A percentile compares a stretch with the other conserved stretches of the same genome.
Evolutionary conservation across 2,113 vertebrate genomes (phyloP).

Genomic region (Noctilio leporinus): DNA sequence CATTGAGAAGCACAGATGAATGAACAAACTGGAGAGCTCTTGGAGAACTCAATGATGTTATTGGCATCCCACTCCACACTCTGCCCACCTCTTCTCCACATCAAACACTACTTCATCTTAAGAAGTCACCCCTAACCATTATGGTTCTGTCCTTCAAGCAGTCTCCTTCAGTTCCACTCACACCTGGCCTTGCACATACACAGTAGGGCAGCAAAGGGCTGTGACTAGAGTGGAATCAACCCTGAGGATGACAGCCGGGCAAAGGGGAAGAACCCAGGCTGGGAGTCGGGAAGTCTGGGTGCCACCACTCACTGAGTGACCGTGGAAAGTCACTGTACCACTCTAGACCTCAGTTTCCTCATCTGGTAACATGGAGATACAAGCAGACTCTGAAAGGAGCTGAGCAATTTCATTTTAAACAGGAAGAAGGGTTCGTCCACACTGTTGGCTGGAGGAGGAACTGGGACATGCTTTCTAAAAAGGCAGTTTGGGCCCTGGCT

Average conservation of each 20-base stretch:
- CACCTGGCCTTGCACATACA: background rate
- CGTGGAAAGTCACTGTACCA: background rate
- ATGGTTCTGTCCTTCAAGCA: background rate
- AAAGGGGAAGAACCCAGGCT: background rate
- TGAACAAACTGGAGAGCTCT: background rate
- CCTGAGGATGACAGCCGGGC: background rate
- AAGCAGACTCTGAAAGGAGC: background rate
- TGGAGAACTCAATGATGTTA: background rate
- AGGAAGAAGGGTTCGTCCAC: background rate
- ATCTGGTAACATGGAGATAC: background rate
- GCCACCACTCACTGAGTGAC: background rate
- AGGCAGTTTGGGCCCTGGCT: too few species aligned
- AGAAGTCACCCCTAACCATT: background rate
- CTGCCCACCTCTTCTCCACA: background rate
- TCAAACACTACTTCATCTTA: background rate
- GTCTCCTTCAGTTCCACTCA: background rate
- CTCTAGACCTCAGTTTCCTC: background rate
- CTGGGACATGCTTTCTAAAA: background rate
- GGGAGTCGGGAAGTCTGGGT: background rate
- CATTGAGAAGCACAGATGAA: background rate
- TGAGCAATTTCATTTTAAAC: background rate
- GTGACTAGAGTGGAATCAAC: background rate
- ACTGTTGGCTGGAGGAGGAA: background rate
- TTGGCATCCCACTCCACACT: background rate
- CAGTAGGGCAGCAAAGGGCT: background rate